Conservation (phyloP, 2,113 vertebrate species). For the Sclerurus mexicanus region DNA sequence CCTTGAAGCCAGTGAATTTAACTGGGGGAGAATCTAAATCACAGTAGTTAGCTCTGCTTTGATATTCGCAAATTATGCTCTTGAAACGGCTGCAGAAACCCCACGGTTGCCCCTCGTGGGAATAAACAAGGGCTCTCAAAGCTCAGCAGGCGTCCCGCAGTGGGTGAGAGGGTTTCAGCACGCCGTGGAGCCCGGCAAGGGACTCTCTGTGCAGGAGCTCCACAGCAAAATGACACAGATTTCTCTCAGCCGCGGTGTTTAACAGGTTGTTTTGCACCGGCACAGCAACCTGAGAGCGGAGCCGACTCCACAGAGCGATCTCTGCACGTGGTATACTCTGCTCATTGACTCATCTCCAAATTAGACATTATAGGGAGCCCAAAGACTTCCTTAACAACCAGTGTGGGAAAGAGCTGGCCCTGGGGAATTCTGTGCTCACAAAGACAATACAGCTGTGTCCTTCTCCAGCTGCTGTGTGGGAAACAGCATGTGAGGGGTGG, state of each 20-base stretch:
- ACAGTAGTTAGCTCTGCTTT: not conserved
- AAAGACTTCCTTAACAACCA: not conserved
- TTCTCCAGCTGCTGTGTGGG: not conserved
- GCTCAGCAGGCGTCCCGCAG: not conserved
- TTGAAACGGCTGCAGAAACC: not conserved
- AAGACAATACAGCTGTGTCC: slow-evolving; percentile 40
- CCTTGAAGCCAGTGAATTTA: not conserved
- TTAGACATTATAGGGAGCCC: not conserved
- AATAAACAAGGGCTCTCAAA: not conserved
- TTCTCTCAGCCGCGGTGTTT: not conserved
- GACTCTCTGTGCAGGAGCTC: not conserved
- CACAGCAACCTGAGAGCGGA: not conserved
- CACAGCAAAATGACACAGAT: accelerated
- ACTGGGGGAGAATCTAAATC: not conserved
- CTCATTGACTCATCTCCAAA: not conserved
- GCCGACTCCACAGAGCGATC: not conserved
- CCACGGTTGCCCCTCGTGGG: not conserved
- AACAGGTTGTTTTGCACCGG: not conserved
- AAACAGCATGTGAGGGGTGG: not conserved
- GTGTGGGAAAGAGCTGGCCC: not conserved
- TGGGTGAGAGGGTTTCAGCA: not conserved
- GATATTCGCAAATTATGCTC: not conserved
- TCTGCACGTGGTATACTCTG: not conserved
- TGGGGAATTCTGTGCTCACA: not conserved
- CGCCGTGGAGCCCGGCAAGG: not conserved